A percentile compares a stretch with the other conserved stretches of the same genome.
phyloP scores from a whole-genome alignment of 1,140 invertebrate species.

The Rhyzopertha dominica region DNA sequence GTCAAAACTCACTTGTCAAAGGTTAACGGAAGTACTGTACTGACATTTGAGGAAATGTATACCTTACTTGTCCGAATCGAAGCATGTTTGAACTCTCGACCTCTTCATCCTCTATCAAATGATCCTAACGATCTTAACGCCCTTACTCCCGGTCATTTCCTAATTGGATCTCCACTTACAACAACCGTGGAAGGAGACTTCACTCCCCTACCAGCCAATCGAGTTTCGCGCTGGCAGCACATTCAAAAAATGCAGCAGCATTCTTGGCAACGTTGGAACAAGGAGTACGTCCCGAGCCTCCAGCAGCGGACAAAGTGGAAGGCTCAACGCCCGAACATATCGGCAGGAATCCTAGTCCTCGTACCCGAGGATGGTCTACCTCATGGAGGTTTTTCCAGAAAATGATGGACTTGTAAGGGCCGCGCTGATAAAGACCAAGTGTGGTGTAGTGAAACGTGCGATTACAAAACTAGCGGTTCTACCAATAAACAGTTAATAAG shows the following conservation, averaged over 20 bases:
- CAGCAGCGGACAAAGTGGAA: background rate
- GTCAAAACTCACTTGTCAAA: too few relatives aligned
- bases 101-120: conserved; percentile 19
- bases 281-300: background rate
- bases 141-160: conserved; percentile 35
- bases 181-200: conserved; percentile 8
- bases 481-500: too few relatives aligned
- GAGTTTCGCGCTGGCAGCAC: background rate
- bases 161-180: conserved; percentile 17
- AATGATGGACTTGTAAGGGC: too few relatives aligned
- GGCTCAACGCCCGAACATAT: too few relatives aligned
- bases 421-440: too few relatives aligned
- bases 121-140: conserved; percentile 27
- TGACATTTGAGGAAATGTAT: conserved; percentile 24
- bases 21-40: conserved; percentile 12
- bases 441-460: too few relatives aligned
- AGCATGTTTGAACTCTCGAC: conserved; percentile 5
- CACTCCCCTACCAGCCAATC: background rate
- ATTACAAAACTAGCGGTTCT: too few relatives aligned
- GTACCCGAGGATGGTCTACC: too few relatives aligned
- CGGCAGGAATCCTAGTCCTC: too few relatives aligned
- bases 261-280: background rate
- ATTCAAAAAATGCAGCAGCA: conserved; percentile 3
- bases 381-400: too few relatives aligned
- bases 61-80: conserved; percentile 13